Percentiles rank a stretch among this genome's conserved stretches.
These are phyloP conservation scores for Galendromus occidentalis DNA, from an alignment of 1,140 invertebrate genomes.

Conservation along the genomic window DNA sequence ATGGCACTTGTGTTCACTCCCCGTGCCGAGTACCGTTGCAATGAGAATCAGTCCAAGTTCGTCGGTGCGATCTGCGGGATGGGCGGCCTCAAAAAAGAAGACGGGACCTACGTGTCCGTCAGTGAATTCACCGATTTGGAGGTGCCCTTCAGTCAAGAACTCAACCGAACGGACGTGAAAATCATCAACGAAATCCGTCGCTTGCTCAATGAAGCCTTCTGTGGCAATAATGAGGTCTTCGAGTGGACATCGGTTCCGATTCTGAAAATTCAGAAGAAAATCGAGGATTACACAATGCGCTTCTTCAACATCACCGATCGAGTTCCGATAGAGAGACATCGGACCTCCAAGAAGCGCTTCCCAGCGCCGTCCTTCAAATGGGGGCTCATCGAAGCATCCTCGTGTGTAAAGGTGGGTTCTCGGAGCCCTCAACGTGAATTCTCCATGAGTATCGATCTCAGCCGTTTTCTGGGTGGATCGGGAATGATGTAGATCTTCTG, in stretches of 20 bases:
- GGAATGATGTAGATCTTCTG: too few species aligned
- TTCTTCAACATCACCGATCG: background rate
- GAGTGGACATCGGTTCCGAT: background rate
- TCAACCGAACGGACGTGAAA: background rate
- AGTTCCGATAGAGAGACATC: too few species aligned
- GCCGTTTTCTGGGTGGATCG: too few species aligned
- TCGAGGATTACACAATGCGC: background rate
- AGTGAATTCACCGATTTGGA: background rate
- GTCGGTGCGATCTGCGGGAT: background rate
- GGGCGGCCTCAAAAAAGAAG: background rate
- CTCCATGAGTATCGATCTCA: too few species aligned
- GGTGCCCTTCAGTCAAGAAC: background rate
- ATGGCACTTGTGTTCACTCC: constrained; percentile 4
- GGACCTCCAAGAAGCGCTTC: too few species aligned
- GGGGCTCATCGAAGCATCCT: too few species aligned
- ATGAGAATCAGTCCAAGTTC: background rate
- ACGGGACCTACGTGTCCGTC: background rate
- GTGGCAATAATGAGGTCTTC: background rate
- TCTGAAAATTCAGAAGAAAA: constrained; percentile 2
- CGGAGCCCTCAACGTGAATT: too few species aligned
- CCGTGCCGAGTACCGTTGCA: background rate
- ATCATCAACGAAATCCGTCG: background rate
- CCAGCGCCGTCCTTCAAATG: too few species aligned
- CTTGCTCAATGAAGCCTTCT: constrained; percentile 1
- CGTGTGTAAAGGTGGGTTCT: too few species aligned